phyloP scores from a whole-genome alignment of 2,113 vertebrate species.

The Capra hircus region DNA sequence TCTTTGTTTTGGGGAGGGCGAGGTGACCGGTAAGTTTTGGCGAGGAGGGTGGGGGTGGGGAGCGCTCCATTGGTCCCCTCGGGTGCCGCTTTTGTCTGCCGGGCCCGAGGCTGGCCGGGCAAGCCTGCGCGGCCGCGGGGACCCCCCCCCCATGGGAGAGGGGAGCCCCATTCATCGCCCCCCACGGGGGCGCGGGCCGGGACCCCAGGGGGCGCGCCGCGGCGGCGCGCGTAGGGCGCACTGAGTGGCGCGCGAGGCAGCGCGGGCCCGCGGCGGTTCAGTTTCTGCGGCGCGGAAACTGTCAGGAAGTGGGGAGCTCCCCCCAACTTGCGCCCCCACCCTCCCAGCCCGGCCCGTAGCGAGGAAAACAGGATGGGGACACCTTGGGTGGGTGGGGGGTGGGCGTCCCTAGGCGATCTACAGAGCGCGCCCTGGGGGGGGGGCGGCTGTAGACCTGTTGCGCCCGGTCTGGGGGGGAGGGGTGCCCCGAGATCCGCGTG shows the following conservation, averaged over 20 bases:
- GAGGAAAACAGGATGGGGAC: too few relatives aligned
- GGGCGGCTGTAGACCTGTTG: conserved; percentile 48
- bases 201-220: neutral
- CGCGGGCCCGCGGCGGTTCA: neutral
- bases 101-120: neutral
- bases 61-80: neutral
- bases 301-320: conserved; percentile 20
- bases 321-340: neutral
- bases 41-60: neutral
- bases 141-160: neutral
- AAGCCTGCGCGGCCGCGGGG: neutral
- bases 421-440: neutral
- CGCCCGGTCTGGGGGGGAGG: neutral
- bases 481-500: neutral
- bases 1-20: neutral
- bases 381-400: neutral
- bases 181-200: neutral
- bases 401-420: neutral
- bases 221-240: too few relatives aligned
- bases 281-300: conserved; percentile 16
- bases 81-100: neutral
- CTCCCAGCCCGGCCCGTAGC: neutral
- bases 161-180: conserved; percentile 42
- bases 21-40: conserved; percentile 12
- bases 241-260: too few relatives aligned